A percentile compares a stretch with the other conserved stretches of the same genome.
These are phyloP conservation scores for Corythornis cristatus DNA, from an alignment of 2,113 vertebrate genomes.

Conservation along the genomic window DNA sequence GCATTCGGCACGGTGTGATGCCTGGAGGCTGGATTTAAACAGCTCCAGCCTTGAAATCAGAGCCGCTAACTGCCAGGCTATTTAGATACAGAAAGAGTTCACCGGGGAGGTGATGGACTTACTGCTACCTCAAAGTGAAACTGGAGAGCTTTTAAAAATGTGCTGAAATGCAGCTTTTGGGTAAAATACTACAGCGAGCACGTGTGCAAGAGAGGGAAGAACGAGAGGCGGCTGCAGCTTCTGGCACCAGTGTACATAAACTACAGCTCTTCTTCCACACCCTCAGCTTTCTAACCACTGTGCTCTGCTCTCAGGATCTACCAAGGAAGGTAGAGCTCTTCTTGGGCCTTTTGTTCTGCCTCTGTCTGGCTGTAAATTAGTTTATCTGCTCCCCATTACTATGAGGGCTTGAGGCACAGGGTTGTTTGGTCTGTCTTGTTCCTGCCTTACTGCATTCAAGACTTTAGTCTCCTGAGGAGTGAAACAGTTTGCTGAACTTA, in stretches of 20 bases:
- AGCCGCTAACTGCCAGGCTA: background rate
- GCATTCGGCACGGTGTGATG: background rate
- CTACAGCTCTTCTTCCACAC: background rate
- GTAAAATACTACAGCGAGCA: background rate
- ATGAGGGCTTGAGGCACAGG: background rate
- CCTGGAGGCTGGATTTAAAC: slow-evolving; percentile 39
- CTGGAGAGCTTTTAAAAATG: slow-evolving; percentile 24
- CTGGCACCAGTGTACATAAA: background rate
- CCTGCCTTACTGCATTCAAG: background rate
- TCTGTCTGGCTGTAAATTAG: background rate
- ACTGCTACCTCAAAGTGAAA: background rate
- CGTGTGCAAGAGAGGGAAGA: background rate
- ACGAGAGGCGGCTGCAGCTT: background rate
- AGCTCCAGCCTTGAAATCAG: slow-evolving; percentile 48
- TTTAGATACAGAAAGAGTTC: slow-evolving; percentile 35
- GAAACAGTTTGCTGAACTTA: background rate
- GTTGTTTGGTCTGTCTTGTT: background rate
- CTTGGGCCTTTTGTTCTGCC: background rate
- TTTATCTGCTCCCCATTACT: background rate
- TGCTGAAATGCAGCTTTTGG: slow-evolving; percentile 34
- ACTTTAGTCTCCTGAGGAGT: background rate
- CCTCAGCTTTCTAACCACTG: background rate
- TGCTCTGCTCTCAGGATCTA: background rate
- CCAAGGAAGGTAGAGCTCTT: background rate
- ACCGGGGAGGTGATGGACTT: slow-evolving; percentile 32